A percentile compares a stretch with the other conserved stretches of the same genome.
These are phyloP conservation scores for Leptobrachium ailaonicum DNA, from an alignment of 2,113 vertebrate genomes.

Conservation along the genomic window DNA sequence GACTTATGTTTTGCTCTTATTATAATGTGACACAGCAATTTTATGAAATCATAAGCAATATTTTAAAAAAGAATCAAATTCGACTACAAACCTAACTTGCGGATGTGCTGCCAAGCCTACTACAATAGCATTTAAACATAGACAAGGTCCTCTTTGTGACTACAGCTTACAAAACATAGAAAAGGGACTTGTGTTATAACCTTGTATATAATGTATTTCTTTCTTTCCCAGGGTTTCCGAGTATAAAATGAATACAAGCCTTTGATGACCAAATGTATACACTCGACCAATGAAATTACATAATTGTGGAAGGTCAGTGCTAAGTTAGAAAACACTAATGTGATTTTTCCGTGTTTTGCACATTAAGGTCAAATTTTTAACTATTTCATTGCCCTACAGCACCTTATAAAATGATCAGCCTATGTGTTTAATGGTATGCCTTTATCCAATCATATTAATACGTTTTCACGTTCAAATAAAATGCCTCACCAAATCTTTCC, in stretches of 20 bases:
- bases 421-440: not conserved
- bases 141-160: conserved; percentile 44
- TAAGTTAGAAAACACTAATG: conserved; percentile 14
- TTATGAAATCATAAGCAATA: conserved; percentile 15
- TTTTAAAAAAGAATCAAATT: conserved; percentile 33
- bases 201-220: conserved; percentile 42
- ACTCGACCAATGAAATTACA: conserved; percentile 23
- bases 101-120: conserved; percentile 34
- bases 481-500: too few species aligned
- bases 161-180: conserved; percentile 26
- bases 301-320: conserved; percentile 23
- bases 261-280: conserved; percentile 40
- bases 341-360: conserved; percentile 4
- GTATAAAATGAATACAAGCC: conserved; percentile 34
- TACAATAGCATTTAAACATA: conserved; percentile 44
- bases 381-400: not conserved
- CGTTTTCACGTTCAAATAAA: not conserved
- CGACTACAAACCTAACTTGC: conserved; percentile 24
- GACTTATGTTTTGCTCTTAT: too few species aligned
- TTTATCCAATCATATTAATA: not conserved
- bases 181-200: conserved; percentile 36
- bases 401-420: not conserved
- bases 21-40: not conserved
- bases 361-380: not conserved
- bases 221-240: conserved; percentile 30